These are phyloP conservation scores for Amphiprion percula DNA, from an alignment of 2,113 vertebrate species.

Conservation along the genomic window DNA sequence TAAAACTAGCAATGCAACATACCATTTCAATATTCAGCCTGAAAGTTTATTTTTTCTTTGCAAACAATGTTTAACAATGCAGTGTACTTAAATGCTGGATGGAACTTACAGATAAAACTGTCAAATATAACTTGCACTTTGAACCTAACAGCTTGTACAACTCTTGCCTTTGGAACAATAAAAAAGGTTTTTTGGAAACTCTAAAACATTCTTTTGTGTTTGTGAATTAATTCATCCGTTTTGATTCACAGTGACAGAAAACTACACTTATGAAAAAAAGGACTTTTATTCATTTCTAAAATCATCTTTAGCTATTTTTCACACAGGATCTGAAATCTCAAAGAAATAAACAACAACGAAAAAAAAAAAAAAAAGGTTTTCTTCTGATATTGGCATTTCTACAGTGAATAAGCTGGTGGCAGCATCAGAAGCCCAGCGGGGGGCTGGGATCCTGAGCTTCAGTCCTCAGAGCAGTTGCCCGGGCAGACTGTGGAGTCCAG, in stretches of 20 bases:
- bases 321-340: constrained; percentile 78
- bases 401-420: constrained; percentile 96
- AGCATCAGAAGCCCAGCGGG: constrained; percentile 86
- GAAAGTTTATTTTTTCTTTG: no score
- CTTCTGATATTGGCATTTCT: constrained; percentile 95
- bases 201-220: no score
- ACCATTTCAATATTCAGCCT: no score
- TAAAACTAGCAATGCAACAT: no score
- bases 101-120: no score
- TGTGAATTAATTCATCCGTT: neutral
- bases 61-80: no score
- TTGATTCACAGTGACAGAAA: constrained; percentile 63
- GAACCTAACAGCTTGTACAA: no score
- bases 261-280: constrained; percentile 73
- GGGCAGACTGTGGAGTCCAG: constrained; percentile 37
- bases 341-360: constrained; percentile 72
- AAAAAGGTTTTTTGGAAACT: no score
- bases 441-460: constrained; percentile 48
- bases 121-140: no score
- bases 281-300: constrained; percentile 82
- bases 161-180: no score
- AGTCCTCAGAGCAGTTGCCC: constrained; percentile 50
- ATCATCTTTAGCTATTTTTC: constrained; percentile 76
- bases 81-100: no score
- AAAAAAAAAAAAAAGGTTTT: constrained; percentile 81